Base-by-base conservation (phyloP, 2,888 invertebrate species). In the Cenopis cana region DNA sequence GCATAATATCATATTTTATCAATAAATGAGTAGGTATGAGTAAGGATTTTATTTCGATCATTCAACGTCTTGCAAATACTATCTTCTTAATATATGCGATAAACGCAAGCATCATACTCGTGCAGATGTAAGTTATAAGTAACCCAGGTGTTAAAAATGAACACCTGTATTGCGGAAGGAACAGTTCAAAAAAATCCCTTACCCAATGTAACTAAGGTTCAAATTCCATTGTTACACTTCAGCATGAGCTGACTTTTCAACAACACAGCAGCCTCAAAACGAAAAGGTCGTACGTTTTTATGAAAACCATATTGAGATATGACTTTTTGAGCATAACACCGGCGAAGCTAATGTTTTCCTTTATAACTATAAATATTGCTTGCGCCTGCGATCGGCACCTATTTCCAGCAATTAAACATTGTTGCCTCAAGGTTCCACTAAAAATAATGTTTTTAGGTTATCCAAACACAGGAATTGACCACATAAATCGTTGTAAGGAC, bases 361-460 rank as follows among this genome's bases (percentile, higher is more conserved):
- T 54, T 41, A 18, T 68, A 46, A 72, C 62, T 68, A 68, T 62
- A 68, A 68, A 69, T 72, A 69, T 72, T 69, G 59, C 56, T 50
- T 55, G 18, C 29, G 33, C 49, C 9, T 41, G 50, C 69, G 69
- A 69, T 69, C 64, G 54, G 62, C 56, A 67, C 72, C 57, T 61
- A 67, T 59, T 72, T 57, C 57, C 41, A 54, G 69, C 60, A 73
- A 73, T 65, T 41, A 54, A 59, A 72, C 72, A 68, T 60, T 73
- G 69, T 73, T 73, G 69, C 61, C 67, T 46, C 72, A 72, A 72
- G 64, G 71, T 49, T 46, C 38, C 6, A 55, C 67, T 29, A 67
- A 61, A 71, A 64, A 71, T 69, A 65, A 69, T 65, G 71, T 71
- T 71, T 71, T 71, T 71, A 20, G 71, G 71, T 71, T 71, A 71